Evolutionary conservation across 1,140 invertebrate genomes (phyloP).

Genomic region (Microplitis mediator): DNA sequence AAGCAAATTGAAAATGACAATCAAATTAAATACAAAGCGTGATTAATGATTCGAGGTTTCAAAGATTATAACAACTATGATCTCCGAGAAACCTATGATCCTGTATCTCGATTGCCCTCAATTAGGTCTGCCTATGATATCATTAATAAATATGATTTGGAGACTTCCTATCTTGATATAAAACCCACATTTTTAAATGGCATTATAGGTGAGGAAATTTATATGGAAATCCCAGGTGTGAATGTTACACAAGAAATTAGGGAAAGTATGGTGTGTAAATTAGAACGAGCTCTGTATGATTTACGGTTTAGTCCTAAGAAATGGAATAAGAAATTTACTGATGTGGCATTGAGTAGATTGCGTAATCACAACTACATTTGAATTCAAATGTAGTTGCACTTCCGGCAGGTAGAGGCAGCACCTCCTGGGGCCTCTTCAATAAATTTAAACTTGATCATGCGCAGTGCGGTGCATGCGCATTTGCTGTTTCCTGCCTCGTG

Average conservation of each 20-base stretch:
- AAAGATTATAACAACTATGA: slow-evolving; percentile 22
- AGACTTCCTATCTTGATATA: slow-evolving; percentile 48
- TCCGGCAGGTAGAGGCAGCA: too few relatives aligned
- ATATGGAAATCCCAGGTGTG: slow-evolving; percentile 50
- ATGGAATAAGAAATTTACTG: slow-evolving; percentile 23
- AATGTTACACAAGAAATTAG: neutral
- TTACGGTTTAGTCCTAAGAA: neutral
- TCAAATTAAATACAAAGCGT: slow-evolving; percentile 8
- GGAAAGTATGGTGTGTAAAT: slow-evolving; percentile 30
- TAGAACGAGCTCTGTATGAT: slow-evolving; percentile 45
- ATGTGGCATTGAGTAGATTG: slow-evolving; percentile 28
- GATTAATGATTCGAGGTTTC: slow-evolving; percentile 23
- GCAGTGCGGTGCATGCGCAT: too few relatives aligned
- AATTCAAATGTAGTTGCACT: too few relatives aligned
- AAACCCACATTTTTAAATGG: slow-evolving; percentile 50
- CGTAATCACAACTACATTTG: too few relatives aligned
- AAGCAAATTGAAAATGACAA: neutral
- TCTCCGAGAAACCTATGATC: slow-evolving; percentile 21
- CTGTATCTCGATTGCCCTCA: slow-evolving; percentile 24
- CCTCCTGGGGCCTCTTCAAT: too few relatives aligned
- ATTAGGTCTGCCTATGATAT: slow-evolving; percentile 22
- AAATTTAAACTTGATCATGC: too few relatives aligned
- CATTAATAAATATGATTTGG: slow-evolving; percentile 32
- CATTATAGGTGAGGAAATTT: slow-evolving; percentile 50
- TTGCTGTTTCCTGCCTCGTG: too few relatives aligned